These are phyloP conservation scores for Araneus ventricosus DNA, from an alignment of 1,140 invertebrate species.

Conservation along the genomic window DNA sequence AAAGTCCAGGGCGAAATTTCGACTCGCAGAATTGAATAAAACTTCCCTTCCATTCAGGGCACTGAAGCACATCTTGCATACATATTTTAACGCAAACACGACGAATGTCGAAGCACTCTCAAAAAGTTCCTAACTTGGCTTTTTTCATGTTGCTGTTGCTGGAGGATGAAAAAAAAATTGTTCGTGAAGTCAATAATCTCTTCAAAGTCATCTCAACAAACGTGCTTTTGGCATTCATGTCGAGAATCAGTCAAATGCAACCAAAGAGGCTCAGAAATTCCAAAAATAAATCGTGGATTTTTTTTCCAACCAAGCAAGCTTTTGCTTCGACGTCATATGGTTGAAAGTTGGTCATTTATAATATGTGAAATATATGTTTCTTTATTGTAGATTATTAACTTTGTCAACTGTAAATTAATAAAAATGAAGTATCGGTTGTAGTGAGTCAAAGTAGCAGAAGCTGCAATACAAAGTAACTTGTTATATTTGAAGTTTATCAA, in stretches of 20 bases:
- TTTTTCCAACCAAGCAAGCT: not conserved
- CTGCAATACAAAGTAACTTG: too few relatives aligned
- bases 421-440: too few relatives aligned
- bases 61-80: not conserved
- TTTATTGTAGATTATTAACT: too few relatives aligned
- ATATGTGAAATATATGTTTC: too few relatives aligned
- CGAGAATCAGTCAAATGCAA: not conserved
- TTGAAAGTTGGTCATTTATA: too few relatives aligned
- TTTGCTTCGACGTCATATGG: too few relatives aligned
- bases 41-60: not conserved
- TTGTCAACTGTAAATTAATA: too few relatives aligned
- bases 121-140: not conserved
- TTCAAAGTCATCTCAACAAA: not conserved
- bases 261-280: not conserved
- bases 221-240: slow-evolving; percentile 18
- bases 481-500: too few relatives aligned
- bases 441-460: too few relatives aligned
- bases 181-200: slow-evolving; percentile 20
- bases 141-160: not conserved
- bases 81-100: slow-evolving; percentile 20
- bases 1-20: not conserved
- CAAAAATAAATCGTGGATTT: not conserved
- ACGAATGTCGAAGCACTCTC: not conserved
- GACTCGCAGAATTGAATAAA: slow-evolving; percentile 18
- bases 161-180: not conserved